Evolutionary conservation across 1,140 invertebrate species (phyloP), one percentile per base, ranked within the genome.

Genomic region (Drosophila arawakana): DNA sequence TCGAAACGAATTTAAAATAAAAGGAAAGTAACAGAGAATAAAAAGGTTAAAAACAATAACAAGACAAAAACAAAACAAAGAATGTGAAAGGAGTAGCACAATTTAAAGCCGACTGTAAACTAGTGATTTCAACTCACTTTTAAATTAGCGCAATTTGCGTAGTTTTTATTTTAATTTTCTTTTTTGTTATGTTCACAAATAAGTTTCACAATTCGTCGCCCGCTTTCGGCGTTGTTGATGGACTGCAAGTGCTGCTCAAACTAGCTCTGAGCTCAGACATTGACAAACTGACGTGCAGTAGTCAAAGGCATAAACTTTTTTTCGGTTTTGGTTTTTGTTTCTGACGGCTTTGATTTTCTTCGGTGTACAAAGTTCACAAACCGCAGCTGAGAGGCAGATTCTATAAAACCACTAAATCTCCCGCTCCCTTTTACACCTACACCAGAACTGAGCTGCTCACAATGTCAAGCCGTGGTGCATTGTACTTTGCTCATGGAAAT

Each of bases 291-390:
- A 25, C 52, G 25, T 41, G 55, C 63, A 47, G 25, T 37, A 39
- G 46, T 25, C 54, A 15, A 60, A 15, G n/a, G 41, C 57, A 11
- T 30, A 41, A 30, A 49, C 3, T 58, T 9, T 8, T n/a, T 55
- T 61, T 37, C 50, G 39, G 39, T 49, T 52, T 30, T 35, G 25
- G 2, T 37, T 21, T 57, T 57, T 9, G 8, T 58, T 72, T 54
- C 18, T 52, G 55, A 57, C 49, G 62, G 41, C 55, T 68, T 58
- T 10, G 34, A 47, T 59, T 59, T 50, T 21, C 46, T 37, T 46
- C 68, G 46, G 46, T 69, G 76, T 76, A 55, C 82, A 78, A 81
- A 84, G 81, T 84, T 70, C 73, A 80, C 71, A 80, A 49, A 55
- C 67, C 63, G 54, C 75, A 75, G 62, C 80, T 62, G 67, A 81